Percentiles rank a stretch among this genome's conserved stretches.
Conservation (phyloP, 2,797 vertebrate genomes). For the Smutsia temminckii region DNA sequence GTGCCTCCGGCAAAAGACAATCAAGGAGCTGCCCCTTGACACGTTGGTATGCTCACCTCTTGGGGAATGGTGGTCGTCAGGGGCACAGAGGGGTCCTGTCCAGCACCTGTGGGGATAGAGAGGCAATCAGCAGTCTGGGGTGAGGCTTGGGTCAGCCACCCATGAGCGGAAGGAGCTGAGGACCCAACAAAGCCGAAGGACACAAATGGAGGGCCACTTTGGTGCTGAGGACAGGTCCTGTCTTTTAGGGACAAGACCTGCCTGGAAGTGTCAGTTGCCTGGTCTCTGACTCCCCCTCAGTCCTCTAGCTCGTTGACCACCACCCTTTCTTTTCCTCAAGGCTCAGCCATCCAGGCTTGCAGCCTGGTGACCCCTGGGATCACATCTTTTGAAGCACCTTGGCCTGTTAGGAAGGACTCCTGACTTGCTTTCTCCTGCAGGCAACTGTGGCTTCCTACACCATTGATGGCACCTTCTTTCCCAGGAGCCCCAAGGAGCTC, state of each 20-base stretch:
- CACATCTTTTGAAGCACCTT: neutral
- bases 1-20: conserved; percentile 56
- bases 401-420: neutral
- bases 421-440: conserved; percentile 39
- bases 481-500: conserved; percentile 55
- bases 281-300: neutral
- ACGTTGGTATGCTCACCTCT: neutral
- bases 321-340: neutral
- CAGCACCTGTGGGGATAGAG: neutral
- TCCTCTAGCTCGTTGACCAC: neutral
- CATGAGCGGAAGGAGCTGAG: neutral
- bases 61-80: neutral
- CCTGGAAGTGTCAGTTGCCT: neutral
- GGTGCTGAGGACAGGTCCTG: neutral
- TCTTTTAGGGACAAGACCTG: neutral
- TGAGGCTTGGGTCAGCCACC: neutral
- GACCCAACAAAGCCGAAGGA: neutral
- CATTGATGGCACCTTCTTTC: conserved; percentile 64
- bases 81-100: neutral
- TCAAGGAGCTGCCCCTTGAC: neutral
- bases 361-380: too few relatives aligned
- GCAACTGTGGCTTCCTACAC: fast-evolving
- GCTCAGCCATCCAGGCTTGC: neutral
- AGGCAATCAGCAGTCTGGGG: neutral
- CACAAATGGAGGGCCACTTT: too few relatives aligned